Evolutionary conservation across 2,113 vertebrate species (phyloP), one percentile per base, ranked within the genome.

Genomic region (Oryzias javanicus): DNA sequence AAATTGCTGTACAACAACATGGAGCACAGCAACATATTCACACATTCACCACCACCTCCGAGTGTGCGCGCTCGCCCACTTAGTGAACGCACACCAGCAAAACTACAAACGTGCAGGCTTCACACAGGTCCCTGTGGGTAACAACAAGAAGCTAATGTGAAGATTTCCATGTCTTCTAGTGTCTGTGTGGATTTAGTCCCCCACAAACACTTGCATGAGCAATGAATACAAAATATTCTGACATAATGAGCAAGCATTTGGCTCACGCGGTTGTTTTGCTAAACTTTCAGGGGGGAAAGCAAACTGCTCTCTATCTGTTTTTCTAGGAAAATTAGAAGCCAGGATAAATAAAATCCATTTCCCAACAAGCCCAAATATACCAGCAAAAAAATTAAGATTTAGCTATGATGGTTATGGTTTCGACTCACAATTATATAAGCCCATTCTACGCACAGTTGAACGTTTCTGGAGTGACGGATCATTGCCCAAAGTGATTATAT

Each of bases 141-240:
- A 52, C 46, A 70, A 70, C 42, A 60, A 68, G 15, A 15, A 55
- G 42, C 49, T 47, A 49, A 62, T 49, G 42, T 53, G 61, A 64
- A 49, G 3, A 68, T 72, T 70, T 60, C 44, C 66, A 74, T 64
- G 48, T 57, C 55, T 59, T 62, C 55, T 58, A 35, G 64, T 53
- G 48, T 66, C 24, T 76, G 49, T 45, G 55, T 74, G 60, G 41
- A 44, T 64, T 49, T 41, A 61, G 49, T 56, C 7, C 17, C 72
- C 67, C 72, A 77, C 62, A 22, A 58, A 46, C 20, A 50, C 59
- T 83, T 82, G 72, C 35, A 62, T 82, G 74, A 73, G 59, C 42
- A 70, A 46, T 20, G 20, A 67, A 25, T 51, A 45, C 35, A 20
- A 24, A 10, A n/a, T 54, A 59, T 53, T 67, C 74, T 25, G 68